Conservation (phyloP, 2,113 vertebrate genomes). For the Hystrix cristata region DNA sequence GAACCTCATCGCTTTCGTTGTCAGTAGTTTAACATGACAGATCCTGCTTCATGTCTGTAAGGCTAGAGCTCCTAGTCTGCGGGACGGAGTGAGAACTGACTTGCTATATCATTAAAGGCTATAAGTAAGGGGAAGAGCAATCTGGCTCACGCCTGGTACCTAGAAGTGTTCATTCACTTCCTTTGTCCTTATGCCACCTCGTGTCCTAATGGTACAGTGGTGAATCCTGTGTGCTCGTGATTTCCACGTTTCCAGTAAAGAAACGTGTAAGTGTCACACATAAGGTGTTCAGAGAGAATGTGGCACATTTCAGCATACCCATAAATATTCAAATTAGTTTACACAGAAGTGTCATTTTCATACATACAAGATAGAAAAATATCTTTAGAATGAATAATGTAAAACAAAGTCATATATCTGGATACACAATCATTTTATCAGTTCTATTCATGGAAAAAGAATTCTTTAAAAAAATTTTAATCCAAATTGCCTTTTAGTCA, state of each 20-base stretch:
- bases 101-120: neutral
- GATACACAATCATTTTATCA: conserved; percentile 14
- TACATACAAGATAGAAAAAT: conserved; percentile 1
- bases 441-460: neutral
- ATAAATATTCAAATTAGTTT: conserved; percentile 34
- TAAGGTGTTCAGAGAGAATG: neutral
- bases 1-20: neutral
- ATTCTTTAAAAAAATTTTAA: neutral
- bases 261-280: neutral
- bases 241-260: neutral
- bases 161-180: neutral
- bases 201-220: neutral
- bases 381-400: conserved; percentile 20
- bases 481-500: neutral
- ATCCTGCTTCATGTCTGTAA: neutral
- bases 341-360: conserved; percentile 47
- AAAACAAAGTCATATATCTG: neutral
- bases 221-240: neutral
- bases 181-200: neutral
- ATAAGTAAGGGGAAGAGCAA: neutral
- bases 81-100: neutral
- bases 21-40: neutral
- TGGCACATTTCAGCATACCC: neutral
- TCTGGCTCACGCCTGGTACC: neutral
- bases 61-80: neutral